Evolutionary conservation across 2,888 invertebrate genomes (phyloP), one percentile per base, ranked within the genome.

Genomic region (Caenorhabditis virilis): DNA sequence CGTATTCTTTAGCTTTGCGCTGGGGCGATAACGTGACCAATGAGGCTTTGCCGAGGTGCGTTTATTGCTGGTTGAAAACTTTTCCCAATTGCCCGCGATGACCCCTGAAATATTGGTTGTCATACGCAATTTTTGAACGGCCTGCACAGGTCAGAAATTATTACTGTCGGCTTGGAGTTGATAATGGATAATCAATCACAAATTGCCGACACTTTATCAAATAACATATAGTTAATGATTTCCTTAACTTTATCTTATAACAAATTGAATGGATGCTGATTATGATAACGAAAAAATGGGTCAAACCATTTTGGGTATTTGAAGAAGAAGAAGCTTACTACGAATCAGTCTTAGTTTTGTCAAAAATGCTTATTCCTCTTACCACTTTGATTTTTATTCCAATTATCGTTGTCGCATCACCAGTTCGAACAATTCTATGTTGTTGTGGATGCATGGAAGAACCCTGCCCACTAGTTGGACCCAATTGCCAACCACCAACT

Each of bases 1-100:
- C 7, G 33, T 38, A 38, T 7, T 41, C 42, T 36, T 55, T 49
- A 77, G 77, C 77, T 76, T 77, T 77, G 77, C 76, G 77, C 77
- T 77, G 77, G 73, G 78, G 79, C 78, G 77, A 78, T 79, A 79
- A 78, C 79, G 79, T 79, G 78, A 79, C 76, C 79, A 76, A 76
- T 79, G 79, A 79, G 78, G 79, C 77, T 72, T 68, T 76, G 74
- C 78, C 76, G 78, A 78, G 78, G 72, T 78, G 78, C 78, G 78
- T 77, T 78, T 78, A 78, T 78, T 78, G 78, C 78, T 78, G 78
- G 78, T 78, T 78, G 78, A 78, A 78, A 78, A 78, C 78, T 78
- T 77, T 69, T 74, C 69, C 76, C 76, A 76, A 76, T 76, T 75
- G 67, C 76, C 76, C 76, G 76, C 76, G 69, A 54, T 69, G 61